Evolutionary conservation across 2,888 invertebrate genomes (phyloP).

Genomic region (Synanthedon andrenaeformis): DNA sequence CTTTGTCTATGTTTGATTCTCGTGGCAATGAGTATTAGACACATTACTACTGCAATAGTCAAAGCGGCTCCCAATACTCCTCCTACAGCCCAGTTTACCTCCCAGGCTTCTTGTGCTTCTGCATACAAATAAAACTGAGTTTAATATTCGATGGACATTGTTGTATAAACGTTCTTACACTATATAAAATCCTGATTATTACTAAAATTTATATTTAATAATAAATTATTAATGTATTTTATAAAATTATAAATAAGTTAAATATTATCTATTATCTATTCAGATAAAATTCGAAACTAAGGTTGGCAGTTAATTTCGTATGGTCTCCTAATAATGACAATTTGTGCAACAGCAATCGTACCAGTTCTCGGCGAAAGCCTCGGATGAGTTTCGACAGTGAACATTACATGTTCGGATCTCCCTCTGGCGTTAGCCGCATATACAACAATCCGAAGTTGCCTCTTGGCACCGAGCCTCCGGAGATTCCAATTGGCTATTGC

Average conservation of each 20-base stretch:
- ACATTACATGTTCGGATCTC: constrained; percentile 76
- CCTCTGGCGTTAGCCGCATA: constrained; percentile 89
- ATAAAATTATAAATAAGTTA: no score
- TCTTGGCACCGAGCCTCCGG: constrained; percentile 81
- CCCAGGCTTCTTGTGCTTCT: constrained; percentile 62
- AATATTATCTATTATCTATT: no score
- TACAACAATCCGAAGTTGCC: constrained; percentile 80
- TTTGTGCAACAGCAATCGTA: constrained; percentile 10
- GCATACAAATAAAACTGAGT: constrained; percentile 5
- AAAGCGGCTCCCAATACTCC: constrained; percentile 78
- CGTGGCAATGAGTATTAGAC: constrained; percentile 74
- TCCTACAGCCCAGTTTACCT: constrained; percentile 68
- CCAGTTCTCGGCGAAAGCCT: constrained; percentile 49
- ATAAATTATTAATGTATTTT: no score
- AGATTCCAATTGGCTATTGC: constrained; percentile 81
- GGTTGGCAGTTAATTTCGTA: no score
- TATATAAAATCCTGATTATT: no score
- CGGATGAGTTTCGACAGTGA: constrained; percentile 50
- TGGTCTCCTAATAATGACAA: no score
- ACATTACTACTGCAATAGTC: constrained; percentile 75
- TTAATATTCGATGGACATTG: no score
- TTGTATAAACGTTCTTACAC: no score
- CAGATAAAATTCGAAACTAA: no score
- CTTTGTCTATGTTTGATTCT: constrained; percentile 67
- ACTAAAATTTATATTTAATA: no score